Conservation (phyloP, 2,888 invertebrate genomes). For the Coelopa pilipes region DNA sequence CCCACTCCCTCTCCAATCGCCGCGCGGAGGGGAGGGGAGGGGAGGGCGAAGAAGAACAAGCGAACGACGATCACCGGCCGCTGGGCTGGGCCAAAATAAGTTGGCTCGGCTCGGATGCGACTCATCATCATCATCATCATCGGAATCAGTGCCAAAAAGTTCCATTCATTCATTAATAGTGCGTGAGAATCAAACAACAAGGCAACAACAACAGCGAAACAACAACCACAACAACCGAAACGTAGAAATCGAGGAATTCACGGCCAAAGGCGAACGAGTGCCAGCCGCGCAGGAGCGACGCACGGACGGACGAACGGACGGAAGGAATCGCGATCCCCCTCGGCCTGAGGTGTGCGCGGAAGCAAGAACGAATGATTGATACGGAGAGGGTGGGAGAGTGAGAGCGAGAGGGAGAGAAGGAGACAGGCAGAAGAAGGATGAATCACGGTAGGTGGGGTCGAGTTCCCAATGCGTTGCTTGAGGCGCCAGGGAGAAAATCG, state of each 20-base stretch:
- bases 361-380: neutral
- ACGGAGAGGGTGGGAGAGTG: neutral
- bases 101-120: conserved; percentile 33
- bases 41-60: conserved; percentile 1
- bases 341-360: neutral
- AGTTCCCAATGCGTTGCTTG: neutral
- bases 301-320: neutral
- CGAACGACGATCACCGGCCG: neutral
- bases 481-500: no score
- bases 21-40: conserved; percentile 20
- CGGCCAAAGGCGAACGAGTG: conserved; percentile 1
- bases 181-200: conserved; percentile 16
- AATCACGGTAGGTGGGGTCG: neutral
- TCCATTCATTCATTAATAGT: conserved; percentile 36
- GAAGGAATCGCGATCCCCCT: neutral
- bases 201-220: conserved; percentile 13
- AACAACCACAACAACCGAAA: neutral
- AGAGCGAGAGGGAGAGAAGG: neutral
- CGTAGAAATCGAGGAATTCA: neutral
- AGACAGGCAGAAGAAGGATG: neutral
- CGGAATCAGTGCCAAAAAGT: conserved; percentile 43
- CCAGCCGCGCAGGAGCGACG: no score
- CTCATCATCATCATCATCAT: neutral
- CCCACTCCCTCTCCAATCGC: conserved; percentile 14
- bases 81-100: conserved; percentile 28